These are phyloP conservation scores for Campoplex capitator DNA, from an alignment of 2,888 invertebrate species.

Conservation along the genomic window DNA sequence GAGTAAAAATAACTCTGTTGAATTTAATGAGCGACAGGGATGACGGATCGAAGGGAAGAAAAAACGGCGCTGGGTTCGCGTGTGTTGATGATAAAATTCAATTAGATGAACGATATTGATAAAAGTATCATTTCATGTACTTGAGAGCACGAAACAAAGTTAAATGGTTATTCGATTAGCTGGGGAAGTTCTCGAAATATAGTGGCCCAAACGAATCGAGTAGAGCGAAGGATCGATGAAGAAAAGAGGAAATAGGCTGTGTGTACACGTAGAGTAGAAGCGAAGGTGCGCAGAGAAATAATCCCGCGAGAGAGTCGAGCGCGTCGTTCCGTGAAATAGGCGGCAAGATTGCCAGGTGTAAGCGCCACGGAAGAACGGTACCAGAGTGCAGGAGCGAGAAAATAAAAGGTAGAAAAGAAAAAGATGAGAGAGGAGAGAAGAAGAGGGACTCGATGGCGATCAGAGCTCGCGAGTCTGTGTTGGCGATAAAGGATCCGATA, in stretches of 20 bases:
- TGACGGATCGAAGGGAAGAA: neutral
- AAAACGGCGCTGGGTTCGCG: neutral
- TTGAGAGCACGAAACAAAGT: neutral
- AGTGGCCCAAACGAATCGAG: conserved; percentile 22
- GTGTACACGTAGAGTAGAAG: conserved; percentile 12
- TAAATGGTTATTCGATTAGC: neutral
- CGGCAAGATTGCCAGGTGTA: conserved; percentile 71
- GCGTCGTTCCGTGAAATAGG: conserved; percentile 73
- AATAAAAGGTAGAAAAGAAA: conserved; percentile 36
- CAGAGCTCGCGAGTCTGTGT: conserved; percentile 40
- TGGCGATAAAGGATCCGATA: conserved; percentile 50
- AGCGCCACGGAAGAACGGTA: conserved; percentile 38
- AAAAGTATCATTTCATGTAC: neutral
- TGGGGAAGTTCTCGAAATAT: neutral
- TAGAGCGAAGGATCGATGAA: conserved; percentile 26
- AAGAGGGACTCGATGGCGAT: conserved; percentile 49
- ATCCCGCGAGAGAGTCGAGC: conserved; percentile 71
- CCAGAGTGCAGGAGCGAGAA: conserved; percentile 11
- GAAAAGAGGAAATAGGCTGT: conserved; percentile 26
- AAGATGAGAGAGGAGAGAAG: conserved; percentile 4
- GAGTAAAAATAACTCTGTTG: neutral
- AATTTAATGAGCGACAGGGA: neutral
- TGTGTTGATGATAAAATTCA: neutral
- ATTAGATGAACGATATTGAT: neutral
- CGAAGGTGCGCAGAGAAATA: conserved; percentile 67